These are phyloP conservation scores for Zygogramma bicolorata DNA, from an alignment of 2,888 invertebrate species.

Conservation along the genomic window DNA sequence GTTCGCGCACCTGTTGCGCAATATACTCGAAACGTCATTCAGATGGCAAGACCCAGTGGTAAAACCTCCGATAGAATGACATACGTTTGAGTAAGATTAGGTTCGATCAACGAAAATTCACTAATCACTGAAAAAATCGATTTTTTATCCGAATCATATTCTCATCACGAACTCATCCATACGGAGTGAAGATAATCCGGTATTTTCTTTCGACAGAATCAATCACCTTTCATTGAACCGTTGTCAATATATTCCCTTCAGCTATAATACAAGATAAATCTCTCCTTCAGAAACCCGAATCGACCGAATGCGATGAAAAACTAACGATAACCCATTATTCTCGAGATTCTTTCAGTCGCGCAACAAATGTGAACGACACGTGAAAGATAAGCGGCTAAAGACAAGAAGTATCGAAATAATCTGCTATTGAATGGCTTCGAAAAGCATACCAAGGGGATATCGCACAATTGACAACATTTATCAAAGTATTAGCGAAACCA, in stretches of 20 bases:
- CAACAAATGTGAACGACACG: slow-evolving; percentile 36
- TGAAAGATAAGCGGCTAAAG: slow-evolving; percentile 36
- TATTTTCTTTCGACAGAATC: neutral
- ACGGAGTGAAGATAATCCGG: neutral
- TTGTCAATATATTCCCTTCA: neutral
- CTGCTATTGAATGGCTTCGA: slow-evolving; percentile 26
- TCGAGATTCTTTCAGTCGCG: slow-evolving; percentile 27
- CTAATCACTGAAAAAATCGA: too few relatives aligned
- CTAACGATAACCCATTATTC: slow-evolving; percentile 32
- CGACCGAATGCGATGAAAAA: slow-evolving; percentile 19
- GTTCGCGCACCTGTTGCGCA: too few relatives aligned
- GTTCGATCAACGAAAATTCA: too few relatives aligned
- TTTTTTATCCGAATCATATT: too few relatives aligned
- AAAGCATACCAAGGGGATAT: slow-evolving; percentile 23
- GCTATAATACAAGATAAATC: neutral
- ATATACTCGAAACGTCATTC: too few relatives aligned
- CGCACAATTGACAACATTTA: slow-evolving; percentile 36
- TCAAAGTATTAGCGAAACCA: slow-evolving; percentile 25
- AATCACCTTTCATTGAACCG: neutral
- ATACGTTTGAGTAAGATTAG: too few relatives aligned
- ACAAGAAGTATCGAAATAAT: slow-evolving; percentile 44
- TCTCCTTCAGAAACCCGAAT: neutral
- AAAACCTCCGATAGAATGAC: too few relatives aligned
- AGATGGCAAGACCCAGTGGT: too few relatives aligned
- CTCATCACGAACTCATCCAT: too few relatives aligned